phyloP scores from a whole-genome alignment of 2,888 invertebrate genomes.

The Prionchulus punctatus region DNA sequence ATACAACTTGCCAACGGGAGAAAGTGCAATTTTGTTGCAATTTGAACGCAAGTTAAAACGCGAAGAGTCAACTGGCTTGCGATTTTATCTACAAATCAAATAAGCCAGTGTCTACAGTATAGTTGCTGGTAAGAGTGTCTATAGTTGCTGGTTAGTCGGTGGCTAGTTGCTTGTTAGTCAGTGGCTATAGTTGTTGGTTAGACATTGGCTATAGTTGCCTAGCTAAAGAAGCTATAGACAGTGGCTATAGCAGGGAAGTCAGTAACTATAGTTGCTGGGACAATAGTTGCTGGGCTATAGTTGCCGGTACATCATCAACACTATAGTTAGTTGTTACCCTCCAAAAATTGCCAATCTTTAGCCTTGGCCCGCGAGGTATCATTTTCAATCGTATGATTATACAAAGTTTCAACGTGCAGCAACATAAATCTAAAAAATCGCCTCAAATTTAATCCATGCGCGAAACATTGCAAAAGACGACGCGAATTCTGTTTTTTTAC shows the following conservation, averaged over 20 bases:
- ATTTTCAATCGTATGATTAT: slow-evolving; percentile 15
- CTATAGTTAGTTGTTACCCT: no score
- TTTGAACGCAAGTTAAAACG: slow-evolving; percentile 35
- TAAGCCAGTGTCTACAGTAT: no score
- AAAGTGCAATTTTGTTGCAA: slow-evolving; percentile 37
- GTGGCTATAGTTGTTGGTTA: no score
- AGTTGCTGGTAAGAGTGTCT: no score
- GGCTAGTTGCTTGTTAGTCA: no score
- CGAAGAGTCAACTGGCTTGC: slow-evolving; percentile 33
- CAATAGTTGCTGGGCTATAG: no score
- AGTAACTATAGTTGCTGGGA: no score
- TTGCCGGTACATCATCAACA: no score
- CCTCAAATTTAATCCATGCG: neutral
- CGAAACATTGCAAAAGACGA: neutral
- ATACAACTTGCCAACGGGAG: slow-evolving; percentile 35
- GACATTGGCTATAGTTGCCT: no score
- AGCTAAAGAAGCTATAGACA: no score
- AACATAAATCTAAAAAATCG: slow-evolving; percentile 27
- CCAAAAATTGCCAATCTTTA: slow-evolving; percentile 13
- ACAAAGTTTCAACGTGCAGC: slow-evolving; percentile 28
- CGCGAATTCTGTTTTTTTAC: slow-evolving; percentile 18
- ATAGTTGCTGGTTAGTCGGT: no score
- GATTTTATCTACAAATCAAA: slow-evolving; percentile 25
- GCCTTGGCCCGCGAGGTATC: neutral
- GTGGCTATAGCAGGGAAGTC: no score